Evolutionary conservation across 2,797 vertebrate species (phyloP), one percentile per base, ranked within the genome.

Genomic region (Lagodon rhomboides): DNA sequence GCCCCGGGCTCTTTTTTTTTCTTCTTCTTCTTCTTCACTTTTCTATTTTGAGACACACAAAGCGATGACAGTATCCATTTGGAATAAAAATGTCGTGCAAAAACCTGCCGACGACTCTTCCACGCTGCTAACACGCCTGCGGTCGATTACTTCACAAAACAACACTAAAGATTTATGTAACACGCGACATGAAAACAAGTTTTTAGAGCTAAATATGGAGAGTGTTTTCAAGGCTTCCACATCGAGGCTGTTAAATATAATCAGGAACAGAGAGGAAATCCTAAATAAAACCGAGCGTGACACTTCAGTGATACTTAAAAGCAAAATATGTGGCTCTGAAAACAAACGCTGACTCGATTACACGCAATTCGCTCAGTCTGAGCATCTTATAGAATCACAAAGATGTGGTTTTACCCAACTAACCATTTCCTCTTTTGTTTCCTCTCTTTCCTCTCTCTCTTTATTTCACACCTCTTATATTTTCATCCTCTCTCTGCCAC

Each of bases 21-120:
- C 3, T 64, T 51, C 44, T 62, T n/a, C n/a, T 30, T 30, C 27
- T 30, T 30, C 27, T 30, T 54, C 10, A 22, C 49, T 54, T 54
- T 75, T 83, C 56, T 79, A 77, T 90, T 86, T 84, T 64, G 51
- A 77, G 80, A 56, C 43, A 18, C 67, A 78, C 59, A 78, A 61
- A 79, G 50, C 54, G 51, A 74, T 50, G 67, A 63, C 50, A 30
- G 65, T 70, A 72, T 79, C 22, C 46, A 63, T 63, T 75, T 44
- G 61, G 56, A 77, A 76, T 68, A 41, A 81, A 79, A 46, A 34
- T 13, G 0, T 53, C 38, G 12, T 30, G 50, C 22, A 61, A 25
- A 25, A 77, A 62, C 53, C 80, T 66, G 55, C 18, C 5, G 1
- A 43, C 55, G 17, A 62, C 27, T 38, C 25, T 27, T 54, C 43